A percentile compares a stretch with the other conserved stretches of the same genome.
phyloP scores from a whole-genome alignment of 2,797 vertebrate species.

The Poeciliopsis infans region DNA sequence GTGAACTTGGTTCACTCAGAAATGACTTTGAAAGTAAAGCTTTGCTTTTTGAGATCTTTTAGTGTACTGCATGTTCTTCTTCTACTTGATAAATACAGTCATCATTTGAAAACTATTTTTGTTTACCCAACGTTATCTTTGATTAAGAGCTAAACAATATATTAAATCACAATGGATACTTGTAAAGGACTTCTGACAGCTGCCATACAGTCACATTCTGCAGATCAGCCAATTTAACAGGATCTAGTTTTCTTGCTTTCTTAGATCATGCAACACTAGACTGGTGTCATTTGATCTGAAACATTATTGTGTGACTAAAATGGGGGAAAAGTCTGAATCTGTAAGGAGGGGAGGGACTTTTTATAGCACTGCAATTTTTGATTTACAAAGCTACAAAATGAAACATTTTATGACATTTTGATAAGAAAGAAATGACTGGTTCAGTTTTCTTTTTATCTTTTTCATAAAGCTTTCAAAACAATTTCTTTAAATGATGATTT shows the following conservation, averaged over 20 bases:
- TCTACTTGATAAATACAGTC: background rate
- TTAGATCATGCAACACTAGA: background rate
- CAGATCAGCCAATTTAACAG: background rate
- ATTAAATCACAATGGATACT: background rate
- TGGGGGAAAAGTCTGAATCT: background rate
- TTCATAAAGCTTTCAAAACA: background rate
- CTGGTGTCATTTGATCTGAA: background rate
- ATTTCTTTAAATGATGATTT: background rate
- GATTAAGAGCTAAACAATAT: background rate
- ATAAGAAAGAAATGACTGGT: background rate
- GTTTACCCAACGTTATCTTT: background rate
- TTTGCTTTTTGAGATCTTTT: background rate
- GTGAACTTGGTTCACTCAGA: background rate
- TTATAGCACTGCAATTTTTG: background rate
- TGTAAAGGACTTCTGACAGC: background rate
- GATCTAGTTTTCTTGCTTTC: background rate
- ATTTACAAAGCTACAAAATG: background rate
- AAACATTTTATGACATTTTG: background rate
- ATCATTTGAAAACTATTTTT: background rate
- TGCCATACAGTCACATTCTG: background rate
- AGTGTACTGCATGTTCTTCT: background rate
- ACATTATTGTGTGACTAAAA: background rate
- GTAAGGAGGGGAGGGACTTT: background rate
- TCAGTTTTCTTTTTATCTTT: background rate
- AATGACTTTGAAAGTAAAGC: background rate